A percentile compares a stretch with the other conserved stretches of the same genome.
phyloP scores from a whole-genome alignment of 23 tunicate species.

The Phallusia fumigata region DNA sequence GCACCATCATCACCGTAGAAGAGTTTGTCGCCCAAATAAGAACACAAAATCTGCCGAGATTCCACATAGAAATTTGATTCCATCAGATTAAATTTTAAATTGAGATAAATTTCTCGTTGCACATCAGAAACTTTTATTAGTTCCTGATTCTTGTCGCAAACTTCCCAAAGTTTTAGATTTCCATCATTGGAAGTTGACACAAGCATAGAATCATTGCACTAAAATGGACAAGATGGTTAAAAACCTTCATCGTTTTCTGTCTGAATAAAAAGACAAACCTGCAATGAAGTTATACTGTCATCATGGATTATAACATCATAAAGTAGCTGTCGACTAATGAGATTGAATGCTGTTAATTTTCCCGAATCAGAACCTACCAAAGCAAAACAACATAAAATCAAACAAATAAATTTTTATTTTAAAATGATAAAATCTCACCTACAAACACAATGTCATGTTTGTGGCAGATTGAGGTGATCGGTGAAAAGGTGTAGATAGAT shows the following conservation, averaged over 20 bases:
- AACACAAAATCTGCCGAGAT: conserved; percentile 30
- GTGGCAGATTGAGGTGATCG: conserved; percentile 36
- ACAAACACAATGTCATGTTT: conserved; percentile 29
- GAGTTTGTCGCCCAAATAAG: conserved; percentile 24
- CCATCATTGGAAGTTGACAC: conserved; percentile 30
- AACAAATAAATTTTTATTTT: too few species aligned
- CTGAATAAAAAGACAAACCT: conserved; percentile 23
- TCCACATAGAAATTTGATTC: conserved; percentile 13
- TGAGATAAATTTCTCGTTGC: not conserved
- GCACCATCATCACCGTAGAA: conserved; percentile 82
- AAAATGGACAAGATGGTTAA: not conserved
- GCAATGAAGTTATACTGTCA: conserved; percentile 47
- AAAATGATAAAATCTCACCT: conserved; percentile 27
- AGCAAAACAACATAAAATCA: too few species aligned
- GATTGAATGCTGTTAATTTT: conserved; percentile 51
- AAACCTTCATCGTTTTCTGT: too few species aligned
- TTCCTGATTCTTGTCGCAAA: not conserved
- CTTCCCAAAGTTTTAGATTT: conserved; percentile 28
- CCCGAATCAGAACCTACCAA: conserved; percentile 63
- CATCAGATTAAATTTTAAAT: not conserved
- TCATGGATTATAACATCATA: conserved; percentile 44
- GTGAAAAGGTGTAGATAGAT: conserved; percentile 74
- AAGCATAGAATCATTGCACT: not conserved
- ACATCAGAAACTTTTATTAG: not conserved
- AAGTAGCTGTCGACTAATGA: conserved; percentile 33